Evolutionary conservation across 2,888 invertebrate genomes (phyloP), one percentile per base, ranked within the genome.

Genomic region (Choreutis nemorana): DNA sequence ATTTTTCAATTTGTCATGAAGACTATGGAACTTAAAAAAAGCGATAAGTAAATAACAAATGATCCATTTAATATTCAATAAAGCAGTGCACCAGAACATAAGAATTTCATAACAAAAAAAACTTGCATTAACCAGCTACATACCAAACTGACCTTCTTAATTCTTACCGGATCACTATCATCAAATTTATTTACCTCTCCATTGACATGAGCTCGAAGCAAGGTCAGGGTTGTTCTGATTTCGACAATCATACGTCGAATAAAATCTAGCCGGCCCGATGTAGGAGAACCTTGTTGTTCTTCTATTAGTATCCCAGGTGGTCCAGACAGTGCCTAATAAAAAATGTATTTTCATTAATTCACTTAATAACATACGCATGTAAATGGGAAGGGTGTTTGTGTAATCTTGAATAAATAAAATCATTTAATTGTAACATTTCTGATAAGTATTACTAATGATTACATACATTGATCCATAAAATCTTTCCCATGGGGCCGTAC

Each of bases 241-340:
- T 71, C 71, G 1, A 37, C 33, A n/a, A 71, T 50, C 31, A 52
- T 40, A 1, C 58, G 55, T 15, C 51, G 57, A 22, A 50, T 65
- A 47, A 50, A 64, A 44, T 55, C 68, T 42, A 62, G 49, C 33
- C 55, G 64, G 28, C 44, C 75, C 40, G 46, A 66, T 40, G 52
- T 73, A 33, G 49, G 79, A 36, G 61, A 48, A n/a, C 40, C 35
- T 14, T 47, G 49, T 4, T 52, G 40, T 41, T 62, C 48, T 2
- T 55, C 55, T 4, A 40, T 8, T n/a, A 47, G 10, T 27, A 45
- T 39, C 4, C 55, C 37, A 53, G 60, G 26, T 11, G 36, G 20
- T 10, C 20, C 28, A 10, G 21, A 5, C 14, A 28, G 12, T 13
- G 21, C 12, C 28, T 28, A 21, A 11, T 3, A 6, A 20, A 8